Percentiles rank a stretch among this genome's conserved stretches.
Evolutionary conservation across 2,113 vertebrate genomes (phyloP).

Genomic region (Lonchura striata): DNA sequence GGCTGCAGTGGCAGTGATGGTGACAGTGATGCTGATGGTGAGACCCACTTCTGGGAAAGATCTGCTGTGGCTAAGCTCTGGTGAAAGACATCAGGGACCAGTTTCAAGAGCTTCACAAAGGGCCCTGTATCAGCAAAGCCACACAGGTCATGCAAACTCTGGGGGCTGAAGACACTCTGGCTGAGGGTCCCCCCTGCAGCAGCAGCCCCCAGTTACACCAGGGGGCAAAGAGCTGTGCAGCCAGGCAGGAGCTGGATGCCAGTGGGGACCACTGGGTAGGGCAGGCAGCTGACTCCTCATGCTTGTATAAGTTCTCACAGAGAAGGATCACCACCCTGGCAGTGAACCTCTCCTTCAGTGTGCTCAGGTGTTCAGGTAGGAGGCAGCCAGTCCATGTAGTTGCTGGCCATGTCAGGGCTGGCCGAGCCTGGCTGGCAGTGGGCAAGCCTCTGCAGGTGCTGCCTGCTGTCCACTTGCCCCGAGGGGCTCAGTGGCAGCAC

Average conservation of each 20-base stretch:
- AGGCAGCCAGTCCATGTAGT: constrained; percentile 38
- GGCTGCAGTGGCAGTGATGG: neutral
- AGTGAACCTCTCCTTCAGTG: constrained; percentile 42
- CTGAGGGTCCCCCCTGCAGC: neutral
- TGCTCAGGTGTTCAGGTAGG: constrained; percentile 41
- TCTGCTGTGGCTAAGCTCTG: constrained; percentile 26
- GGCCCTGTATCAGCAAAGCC: neutral
- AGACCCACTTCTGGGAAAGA: constrained; percentile 14
- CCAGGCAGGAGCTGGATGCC: neutral
- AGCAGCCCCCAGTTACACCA: constrained; percentile 54
- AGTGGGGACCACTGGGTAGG: accelerated
- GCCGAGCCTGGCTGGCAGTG: neutral
- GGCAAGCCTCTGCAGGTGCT: constrained; percentile 8
- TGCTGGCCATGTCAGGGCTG: neutral
- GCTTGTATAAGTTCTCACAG: constrained; percentile 54
- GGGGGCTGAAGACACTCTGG: neutral
- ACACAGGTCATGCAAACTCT: neutral
- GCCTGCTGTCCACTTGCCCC: constrained; percentile 18
- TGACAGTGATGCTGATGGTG: neutral
- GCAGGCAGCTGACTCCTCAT: neutral
- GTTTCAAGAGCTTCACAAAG: constrained; percentile 23
- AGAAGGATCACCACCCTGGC: constrained; percentile 41
- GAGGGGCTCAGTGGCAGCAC: neutral
- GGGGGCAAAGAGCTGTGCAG: constrained; percentile 28
- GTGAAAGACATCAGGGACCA: constrained; percentile 52